These are phyloP conservation scores for Candidula unifasciata DNA, from an alignment of 2,888 invertebrate species.

Conservation along the genomic window DNA sequence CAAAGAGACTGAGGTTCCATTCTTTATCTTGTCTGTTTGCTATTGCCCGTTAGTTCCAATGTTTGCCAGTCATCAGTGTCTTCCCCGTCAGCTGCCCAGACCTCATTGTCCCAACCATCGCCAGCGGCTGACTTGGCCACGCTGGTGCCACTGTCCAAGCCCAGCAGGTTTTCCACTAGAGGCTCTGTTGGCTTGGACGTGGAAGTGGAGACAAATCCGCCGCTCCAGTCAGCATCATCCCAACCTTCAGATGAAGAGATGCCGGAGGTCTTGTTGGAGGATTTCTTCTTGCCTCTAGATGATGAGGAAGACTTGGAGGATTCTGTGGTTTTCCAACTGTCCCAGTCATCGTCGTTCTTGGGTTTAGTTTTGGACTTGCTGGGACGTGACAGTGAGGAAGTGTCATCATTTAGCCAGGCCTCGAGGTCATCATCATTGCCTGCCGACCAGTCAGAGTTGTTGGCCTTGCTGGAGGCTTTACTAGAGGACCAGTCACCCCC, in stretches of 20 bases:
- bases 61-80: slow-evolving; percentile 74
- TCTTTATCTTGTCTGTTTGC: slow-evolving; percentile 35
- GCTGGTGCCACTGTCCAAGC: slow-evolving; percentile 66
- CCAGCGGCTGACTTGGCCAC: slow-evolving; percentile 44
- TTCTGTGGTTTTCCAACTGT: slow-evolving; percentile 60
- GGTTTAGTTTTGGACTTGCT: slow-evolving; percentile 53
- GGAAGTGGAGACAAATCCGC: slow-evolving; percentile 56
- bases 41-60: slow-evolving; percentile 64
- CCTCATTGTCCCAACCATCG: slow-evolving; percentile 73
- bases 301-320: slow-evolving; percentile 44
- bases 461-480: slow-evolving; percentile 41
- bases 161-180: slow-evolving; percentile 71
- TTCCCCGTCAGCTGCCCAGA: slow-evolving; percentile 71
- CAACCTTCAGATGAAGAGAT: slow-evolving; percentile 60
- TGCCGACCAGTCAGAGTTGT: slow-evolving; percentile 56
- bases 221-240: slow-evolving; percentile 69
- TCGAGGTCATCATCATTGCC: slow-evolving; percentile 69
- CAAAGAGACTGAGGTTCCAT: background rate
- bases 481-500: slow-evolving; percentile 60
- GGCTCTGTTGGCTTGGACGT: slow-evolving; percentile 68
- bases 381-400: slow-evolving; percentile 44
- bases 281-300: slow-evolving; percentile 48
- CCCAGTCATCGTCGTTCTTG: slow-evolving; percentile 60
- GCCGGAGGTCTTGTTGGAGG: slow-evolving; percentile 36
- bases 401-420: slow-evolving; percentile 72